These are phyloP conservation scores for Hermatobates lingyangjiaoensis DNA, from an alignment of 1,140 invertebrate species.

Conservation along the genomic window DNA sequence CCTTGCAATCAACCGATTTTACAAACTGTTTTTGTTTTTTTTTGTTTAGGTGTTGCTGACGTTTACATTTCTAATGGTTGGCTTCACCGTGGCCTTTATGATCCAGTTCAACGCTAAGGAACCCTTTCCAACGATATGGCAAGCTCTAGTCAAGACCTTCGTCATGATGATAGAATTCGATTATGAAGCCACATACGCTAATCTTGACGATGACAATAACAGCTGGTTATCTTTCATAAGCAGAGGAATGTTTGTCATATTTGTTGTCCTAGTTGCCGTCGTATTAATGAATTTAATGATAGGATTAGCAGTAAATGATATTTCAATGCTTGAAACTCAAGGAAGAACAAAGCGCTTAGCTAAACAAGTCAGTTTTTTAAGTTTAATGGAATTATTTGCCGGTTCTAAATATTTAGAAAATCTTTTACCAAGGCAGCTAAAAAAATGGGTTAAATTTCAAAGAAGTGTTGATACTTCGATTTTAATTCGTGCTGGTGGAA, in stretches of 20 bases:
- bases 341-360: constrained; percentile 13
- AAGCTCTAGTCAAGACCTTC: constrained; percentile 28
- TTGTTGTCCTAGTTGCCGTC: constrained; percentile 24
- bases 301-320: constrained; percentile 28
- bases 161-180: constrained; percentile 40
- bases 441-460: no score
- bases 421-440: no score
- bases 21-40: no score
- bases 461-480: no score
- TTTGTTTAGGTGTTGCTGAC: constrained; percentile 25
- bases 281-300: constrained; percentile 28
- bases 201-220: constrained; percentile 3
- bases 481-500: no score
- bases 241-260: constrained; percentile 19
- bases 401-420: constrained; percentile 12
- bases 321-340: constrained; percentile 16
- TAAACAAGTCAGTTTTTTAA: constrained; percentile 17
- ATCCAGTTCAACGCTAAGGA: constrained; percentile 26
- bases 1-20: no score
- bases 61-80: constrained; percentile 32
- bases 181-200: constrained; percentile 25
- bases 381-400: constrained; percentile 14
- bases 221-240: constrained; percentile 15
- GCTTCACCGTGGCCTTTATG: constrained; percentile 33
- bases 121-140: constrained; percentile 26